These are phyloP conservation scores for Agelastica alni DNA, from an alignment of 2,888 invertebrate genomes.

Conservation along the genomic window DNA sequence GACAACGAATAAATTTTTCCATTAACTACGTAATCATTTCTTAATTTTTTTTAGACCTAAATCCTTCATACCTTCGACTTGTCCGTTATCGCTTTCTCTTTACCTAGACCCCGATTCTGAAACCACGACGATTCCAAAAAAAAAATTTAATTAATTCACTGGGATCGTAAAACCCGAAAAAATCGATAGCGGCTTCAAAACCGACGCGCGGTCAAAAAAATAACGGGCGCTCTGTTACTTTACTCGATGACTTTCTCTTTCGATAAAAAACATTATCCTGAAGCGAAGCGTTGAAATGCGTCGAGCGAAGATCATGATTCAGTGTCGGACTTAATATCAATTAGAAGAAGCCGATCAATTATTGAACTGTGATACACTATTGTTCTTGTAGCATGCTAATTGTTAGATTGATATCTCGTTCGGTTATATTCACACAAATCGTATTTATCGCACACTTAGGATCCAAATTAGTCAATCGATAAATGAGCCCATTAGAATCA, in stretches of 20 bases:
- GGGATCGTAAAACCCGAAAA: background rate
- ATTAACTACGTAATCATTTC: too few species aligned
- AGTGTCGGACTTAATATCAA: background rate
- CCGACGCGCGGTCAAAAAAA: background rate
- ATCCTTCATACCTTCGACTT: too few species aligned
- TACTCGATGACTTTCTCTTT: slow-evolving; percentile 19
- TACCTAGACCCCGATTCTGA: slow-evolving; percentile 3
- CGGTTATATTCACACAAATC: too few species aligned
- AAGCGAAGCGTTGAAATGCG: slow-evolving; percentile 1
- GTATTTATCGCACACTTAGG: too few species aligned
- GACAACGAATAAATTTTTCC: too few species aligned
- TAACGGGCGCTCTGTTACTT: slow-evolving; percentile 7
- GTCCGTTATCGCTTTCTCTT: slow-evolving; percentile 5
- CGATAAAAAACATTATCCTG: slow-evolving; percentile 8
- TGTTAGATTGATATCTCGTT: too few species aligned
- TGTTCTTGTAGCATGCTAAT: too few species aligned
- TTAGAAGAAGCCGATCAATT: too few species aligned
- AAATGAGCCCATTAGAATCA: too few species aligned
- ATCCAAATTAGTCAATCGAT: too few species aligned
- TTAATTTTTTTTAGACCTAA: too few species aligned
- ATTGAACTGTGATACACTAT: too few species aligned
- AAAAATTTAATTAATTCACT: background rate
- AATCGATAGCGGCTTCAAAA: background rate
- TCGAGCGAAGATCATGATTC: background rate
- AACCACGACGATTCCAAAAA: background rate